Evolutionary conservation across 2,113 vertebrate genomes (phyloP).

Genomic region (Chauna torquata): DNA sequence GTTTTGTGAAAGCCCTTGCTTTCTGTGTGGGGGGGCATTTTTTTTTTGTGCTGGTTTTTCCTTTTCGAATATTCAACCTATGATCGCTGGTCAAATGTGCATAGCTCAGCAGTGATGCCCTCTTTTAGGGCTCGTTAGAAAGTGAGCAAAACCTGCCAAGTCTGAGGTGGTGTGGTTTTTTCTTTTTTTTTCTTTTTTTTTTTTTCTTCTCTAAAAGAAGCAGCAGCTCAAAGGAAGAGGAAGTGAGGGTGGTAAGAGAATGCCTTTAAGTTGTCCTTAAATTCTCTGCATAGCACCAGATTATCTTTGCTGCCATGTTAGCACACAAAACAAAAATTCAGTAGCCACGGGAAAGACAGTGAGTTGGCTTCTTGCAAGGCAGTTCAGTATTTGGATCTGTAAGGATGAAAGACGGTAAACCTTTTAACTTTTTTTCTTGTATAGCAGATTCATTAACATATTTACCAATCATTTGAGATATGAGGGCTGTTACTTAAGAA

Average conservation of each 20-base stretch:
- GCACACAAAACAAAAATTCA: neutral
- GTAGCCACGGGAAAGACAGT: neutral
- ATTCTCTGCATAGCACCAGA: neutral
- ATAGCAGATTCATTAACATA: neutral
- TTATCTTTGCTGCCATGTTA: neutral
- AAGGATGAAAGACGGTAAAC: neutral
- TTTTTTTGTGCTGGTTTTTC: neutral
- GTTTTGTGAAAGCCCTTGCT: neutral
- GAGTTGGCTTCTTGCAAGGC: neutral
- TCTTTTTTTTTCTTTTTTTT: neutral
- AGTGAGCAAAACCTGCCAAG: neutral
- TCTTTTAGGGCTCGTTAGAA: neutral
- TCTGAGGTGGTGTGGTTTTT: neutral
- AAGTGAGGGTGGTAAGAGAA: neutral
- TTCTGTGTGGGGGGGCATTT: neutral
- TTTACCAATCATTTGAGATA: neutral
- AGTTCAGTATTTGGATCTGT: neutral
- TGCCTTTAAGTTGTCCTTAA: neutral
- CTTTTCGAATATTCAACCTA: neutral
- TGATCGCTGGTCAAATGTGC: neutral
- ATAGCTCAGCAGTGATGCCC: neutral
- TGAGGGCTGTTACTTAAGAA: neutral
- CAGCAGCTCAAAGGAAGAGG: slow-evolving; percentile 15
- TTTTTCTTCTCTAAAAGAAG: neutral
- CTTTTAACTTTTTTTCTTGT: neutral